These are phyloP conservation scores for Anticlea derivata DNA, from an alignment of 2,888 invertebrate genomes.

Conservation along the genomic window DNA sequence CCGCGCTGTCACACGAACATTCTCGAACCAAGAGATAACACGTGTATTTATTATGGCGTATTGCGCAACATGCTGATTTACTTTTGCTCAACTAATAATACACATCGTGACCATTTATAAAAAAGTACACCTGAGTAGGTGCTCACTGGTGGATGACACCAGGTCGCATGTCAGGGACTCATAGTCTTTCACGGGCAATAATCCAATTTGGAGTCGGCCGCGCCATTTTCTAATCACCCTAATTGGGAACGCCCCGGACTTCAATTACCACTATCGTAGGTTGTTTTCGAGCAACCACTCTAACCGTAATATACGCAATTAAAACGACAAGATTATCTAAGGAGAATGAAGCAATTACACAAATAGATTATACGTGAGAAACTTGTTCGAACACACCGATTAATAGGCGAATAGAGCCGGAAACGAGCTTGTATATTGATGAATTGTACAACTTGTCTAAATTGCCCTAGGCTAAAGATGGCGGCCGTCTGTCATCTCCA, in stretches of 20 bases:
- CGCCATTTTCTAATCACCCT: constrained; percentile 62
- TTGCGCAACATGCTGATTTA: constrained; percentile 61
- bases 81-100: constrained; percentile 46
- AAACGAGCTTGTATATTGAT: constrained; percentile 44
- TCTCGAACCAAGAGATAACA: constrained; percentile 74
- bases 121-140: not conserved
- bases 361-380: constrained; percentile 43
- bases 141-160: constrained; percentile 35
- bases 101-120: not conserved
- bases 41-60: constrained; percentile 65
- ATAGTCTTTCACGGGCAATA: constrained; percentile 51
- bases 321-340: constrained; percentile 43
- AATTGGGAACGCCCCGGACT: constrained; percentile 59
- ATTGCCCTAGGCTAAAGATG: constrained; percentile 53
- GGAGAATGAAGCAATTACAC: constrained; percentile 36
- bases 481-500: constrained; percentile 49
- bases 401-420: constrained; percentile 49
- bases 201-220: constrained; percentile 59
- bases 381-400: constrained; percentile 30
- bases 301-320: constrained; percentile 44
- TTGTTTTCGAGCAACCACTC: constrained; percentile 45
- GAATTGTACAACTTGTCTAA: constrained; percentile 55
- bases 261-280: constrained; percentile 57
- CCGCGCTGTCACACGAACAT: constrained; percentile 66
- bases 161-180: constrained; percentile 43